phyloP scores from a whole-genome alignment of 2,113 vertebrate genomes.

The Tetrax tetrax region DNA sequence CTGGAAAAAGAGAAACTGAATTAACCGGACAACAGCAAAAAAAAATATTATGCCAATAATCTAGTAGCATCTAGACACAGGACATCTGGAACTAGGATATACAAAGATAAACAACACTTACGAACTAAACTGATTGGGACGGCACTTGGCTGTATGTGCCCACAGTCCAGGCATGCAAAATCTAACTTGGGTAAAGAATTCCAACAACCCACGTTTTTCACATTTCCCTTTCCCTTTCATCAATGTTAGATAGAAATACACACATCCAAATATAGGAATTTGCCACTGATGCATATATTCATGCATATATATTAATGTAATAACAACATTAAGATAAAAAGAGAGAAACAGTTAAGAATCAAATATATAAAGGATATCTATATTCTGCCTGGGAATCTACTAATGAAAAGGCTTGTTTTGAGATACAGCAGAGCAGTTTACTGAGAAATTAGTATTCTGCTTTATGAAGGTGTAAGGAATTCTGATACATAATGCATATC shows the following conservation, averaged over 20 bases:
- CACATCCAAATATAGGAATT: not conserved
- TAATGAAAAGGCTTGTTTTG: not conserved
- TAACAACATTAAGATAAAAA: not conserved
- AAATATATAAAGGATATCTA: not conserved
- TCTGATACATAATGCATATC: conserved; percentile 58
- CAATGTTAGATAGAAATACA: not conserved
- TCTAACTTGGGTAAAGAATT: not conserved
- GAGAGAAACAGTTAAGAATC: not conserved
- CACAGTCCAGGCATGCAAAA: not conserved
- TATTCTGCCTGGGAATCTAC: not conserved
- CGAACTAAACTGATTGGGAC: not conserved
- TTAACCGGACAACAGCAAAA: not conserved
- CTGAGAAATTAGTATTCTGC: conserved; percentile 54
- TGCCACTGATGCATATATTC: not conserved
- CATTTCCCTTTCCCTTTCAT: not conserved
- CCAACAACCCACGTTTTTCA: not conserved
- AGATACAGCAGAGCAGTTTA: conserved; percentile 25
- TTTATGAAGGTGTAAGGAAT: conserved; percentile 31
- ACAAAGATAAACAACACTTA: not conserved
- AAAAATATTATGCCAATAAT: not conserved
- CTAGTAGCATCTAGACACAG: accelerated
- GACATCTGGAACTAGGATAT: not conserved
- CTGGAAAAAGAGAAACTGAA: conserved; percentile 64
- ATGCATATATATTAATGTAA: not conserved
- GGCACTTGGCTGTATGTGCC: not conserved